A percentile compares a stretch with the other conserved stretches of the same genome.
phyloP scores from a whole-genome alignment of 2,113 vertebrate species.

The Callospermophilus lateralis region DNA sequence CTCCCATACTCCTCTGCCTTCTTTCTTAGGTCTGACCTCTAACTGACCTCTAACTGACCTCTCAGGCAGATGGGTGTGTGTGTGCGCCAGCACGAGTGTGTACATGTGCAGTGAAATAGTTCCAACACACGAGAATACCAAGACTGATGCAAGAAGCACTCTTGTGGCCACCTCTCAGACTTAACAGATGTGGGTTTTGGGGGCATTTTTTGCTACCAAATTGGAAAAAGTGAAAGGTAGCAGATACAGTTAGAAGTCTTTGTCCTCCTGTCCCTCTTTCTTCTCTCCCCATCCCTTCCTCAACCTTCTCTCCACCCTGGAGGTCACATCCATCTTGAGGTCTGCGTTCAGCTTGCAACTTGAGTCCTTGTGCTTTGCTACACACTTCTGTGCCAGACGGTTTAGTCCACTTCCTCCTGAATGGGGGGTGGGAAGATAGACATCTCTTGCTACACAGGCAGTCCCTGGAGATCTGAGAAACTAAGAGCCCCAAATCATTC shows the following conservation, averaged over 20 bases:
- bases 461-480: background rate
- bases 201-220: background rate
- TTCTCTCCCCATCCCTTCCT: background rate
- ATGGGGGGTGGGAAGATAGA: accelerated
- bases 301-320: too few species aligned
- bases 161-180: background rate
- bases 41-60: too few species aligned
- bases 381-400: background rate
- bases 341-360: background rate
- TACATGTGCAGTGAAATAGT: background rate
- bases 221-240: background rate
- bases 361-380: background rate
- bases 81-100: background rate
- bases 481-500: background rate
- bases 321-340: background rate
- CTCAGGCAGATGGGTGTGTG: background rate
- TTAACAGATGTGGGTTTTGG: too few species aligned
- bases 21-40: too few species aligned
- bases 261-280: background rate
- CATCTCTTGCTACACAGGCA: background rate
- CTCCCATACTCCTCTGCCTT: accelerated
- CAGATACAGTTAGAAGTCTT: background rate
- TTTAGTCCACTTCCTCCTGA: background rate
- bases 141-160: background rate
- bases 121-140: background rate